Conservation (phyloP, 2,113 vertebrate species). For the Anhinga rufa region DNA sequence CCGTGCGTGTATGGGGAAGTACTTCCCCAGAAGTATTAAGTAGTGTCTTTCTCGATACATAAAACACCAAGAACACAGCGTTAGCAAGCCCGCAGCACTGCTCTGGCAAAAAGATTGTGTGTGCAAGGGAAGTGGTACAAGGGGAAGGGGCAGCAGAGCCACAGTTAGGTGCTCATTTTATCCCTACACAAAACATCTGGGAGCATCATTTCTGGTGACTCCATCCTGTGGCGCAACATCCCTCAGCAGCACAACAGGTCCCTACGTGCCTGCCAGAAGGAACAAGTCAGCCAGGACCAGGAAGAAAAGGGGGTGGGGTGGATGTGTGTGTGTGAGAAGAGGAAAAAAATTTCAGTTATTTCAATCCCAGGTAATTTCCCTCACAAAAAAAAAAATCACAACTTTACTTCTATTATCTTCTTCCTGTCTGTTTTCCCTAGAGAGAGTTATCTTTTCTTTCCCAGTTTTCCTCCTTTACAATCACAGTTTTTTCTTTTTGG, state of each 20-base stretch:
- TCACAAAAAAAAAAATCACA: not conserved
- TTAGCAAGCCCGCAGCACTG: not conserved
- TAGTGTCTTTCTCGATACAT: not conserved
- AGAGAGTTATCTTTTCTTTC: not conserved
- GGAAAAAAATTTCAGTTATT: not conserved
- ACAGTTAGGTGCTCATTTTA: not conserved
- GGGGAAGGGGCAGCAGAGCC: not conserved
- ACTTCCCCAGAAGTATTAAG: not conserved
- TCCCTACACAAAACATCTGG: not conserved
- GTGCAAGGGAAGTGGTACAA: rapidly evolving
- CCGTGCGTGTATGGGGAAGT: not conserved
- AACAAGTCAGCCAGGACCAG: not conserved
- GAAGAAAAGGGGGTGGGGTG: not conserved
- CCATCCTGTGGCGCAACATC: not conserved
- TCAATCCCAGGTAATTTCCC: not conserved
- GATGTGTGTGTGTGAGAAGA: not conserved
- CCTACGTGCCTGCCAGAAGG: not conserved
- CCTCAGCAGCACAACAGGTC: not conserved
- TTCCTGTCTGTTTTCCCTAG: not conserved
- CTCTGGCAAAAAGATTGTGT: rapidly evolving
- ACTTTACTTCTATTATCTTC: not conserved
- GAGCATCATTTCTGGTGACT: not conserved
- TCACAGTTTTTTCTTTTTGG: not conserved
- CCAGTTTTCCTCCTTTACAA: not conserved
- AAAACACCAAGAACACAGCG: rapidly evolving